Percentiles rank a stretch among this genome's conserved stretches.
Conservation (phyloP, 2,888 invertebrate genomes). For the Pasiphila rectangulata region DNA sequence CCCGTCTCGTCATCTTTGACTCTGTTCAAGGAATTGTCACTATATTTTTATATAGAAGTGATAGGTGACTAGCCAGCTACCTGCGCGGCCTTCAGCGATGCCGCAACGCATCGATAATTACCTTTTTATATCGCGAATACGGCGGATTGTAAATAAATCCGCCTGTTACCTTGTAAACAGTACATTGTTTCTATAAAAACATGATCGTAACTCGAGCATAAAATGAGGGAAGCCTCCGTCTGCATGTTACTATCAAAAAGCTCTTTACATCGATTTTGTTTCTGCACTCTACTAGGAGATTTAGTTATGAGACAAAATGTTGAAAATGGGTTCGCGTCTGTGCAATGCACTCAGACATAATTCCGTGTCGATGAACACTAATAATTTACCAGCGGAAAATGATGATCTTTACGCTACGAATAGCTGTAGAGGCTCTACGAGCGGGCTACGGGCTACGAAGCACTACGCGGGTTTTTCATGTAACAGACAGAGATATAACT, state of each 20-base stretch:
- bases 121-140: conserved; percentile 8
- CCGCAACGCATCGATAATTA: conserved; percentile 24
- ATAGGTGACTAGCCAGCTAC: conserved; percentile 31
- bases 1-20: conserved; percentile 78
- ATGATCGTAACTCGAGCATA: conserved; percentile 21
- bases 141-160: conserved; percentile 16
- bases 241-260: conserved; percentile 26
- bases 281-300: conserved; percentile 23
- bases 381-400: conserved; percentile 32
- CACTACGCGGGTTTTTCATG: conserved; percentile 26
- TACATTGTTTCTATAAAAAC: conserved; percentile 19
- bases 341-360: conserved; percentile 23
- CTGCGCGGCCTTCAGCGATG: conserved; percentile 26
- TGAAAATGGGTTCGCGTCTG: conserved; percentile 13
- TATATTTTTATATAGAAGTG: conserved; percentile 59
- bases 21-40: conserved; percentile 75
- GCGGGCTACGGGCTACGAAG: conserved; percentile 23
- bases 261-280: conserved; percentile 27
- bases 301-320: conserved; percentile 18
- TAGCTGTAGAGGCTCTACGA: conserved; percentile 40
- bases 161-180: conserved; percentile 12
- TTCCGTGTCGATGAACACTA: conserved; percentile 36
- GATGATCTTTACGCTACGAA: conserved; percentile 38
- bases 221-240: conserved; percentile 19
- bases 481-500: conserved; percentile 14